Evolutionary conservation across 2,888 invertebrate species (phyloP).

Genomic region (Thera britannica): DNA sequence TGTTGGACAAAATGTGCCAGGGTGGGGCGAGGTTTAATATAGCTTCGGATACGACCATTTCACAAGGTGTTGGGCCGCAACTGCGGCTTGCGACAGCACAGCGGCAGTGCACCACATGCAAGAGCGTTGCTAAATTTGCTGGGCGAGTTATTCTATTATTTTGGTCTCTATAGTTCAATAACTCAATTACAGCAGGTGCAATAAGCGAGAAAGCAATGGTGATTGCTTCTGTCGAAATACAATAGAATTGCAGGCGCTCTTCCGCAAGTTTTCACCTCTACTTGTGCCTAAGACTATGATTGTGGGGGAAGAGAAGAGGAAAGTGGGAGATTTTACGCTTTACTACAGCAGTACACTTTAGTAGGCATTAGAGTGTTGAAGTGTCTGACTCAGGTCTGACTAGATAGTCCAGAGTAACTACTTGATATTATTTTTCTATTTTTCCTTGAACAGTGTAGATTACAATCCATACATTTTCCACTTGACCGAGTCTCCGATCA

Average conservation of each 20-base stretch:
- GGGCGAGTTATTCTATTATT: constrained; percentile 69
- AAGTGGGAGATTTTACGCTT: constrained; percentile 1
- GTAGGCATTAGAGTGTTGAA: background rate
- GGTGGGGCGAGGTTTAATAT: constrained; percentile 77
- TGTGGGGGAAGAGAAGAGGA: background rate
- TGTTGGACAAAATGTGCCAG: constrained; percentile 72
- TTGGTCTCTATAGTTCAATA: constrained; percentile 54
- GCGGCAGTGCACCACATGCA: constrained; percentile 57
- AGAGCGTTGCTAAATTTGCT: constrained; percentile 73
- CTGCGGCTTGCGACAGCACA: constrained; percentile 74
- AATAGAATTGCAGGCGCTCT: constrained; percentile 19
- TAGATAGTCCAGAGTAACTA: background rate
- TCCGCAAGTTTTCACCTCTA: constrained; percentile 15
- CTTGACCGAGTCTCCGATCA: constrained; percentile 37
- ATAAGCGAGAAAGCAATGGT: constrained; percentile 52
- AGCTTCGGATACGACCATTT: constrained; percentile 82
- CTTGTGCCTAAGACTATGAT: background rate
- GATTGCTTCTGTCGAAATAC: constrained; percentile 50
- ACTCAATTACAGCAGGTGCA: constrained; percentile 65
- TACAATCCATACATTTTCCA: constrained; percentile 26
- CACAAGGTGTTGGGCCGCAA: constrained; percentile 77
- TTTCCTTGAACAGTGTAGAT: background rate
- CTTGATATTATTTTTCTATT: background rate
- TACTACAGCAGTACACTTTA: background rate
- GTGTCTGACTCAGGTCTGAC: background rate